A percentile compares a stretch with the other conserved stretches of the same genome.
Evolutionary conservation across 1,140 invertebrate genomes (phyloP).

Genomic region (Sitobion miscanthi): DNA sequence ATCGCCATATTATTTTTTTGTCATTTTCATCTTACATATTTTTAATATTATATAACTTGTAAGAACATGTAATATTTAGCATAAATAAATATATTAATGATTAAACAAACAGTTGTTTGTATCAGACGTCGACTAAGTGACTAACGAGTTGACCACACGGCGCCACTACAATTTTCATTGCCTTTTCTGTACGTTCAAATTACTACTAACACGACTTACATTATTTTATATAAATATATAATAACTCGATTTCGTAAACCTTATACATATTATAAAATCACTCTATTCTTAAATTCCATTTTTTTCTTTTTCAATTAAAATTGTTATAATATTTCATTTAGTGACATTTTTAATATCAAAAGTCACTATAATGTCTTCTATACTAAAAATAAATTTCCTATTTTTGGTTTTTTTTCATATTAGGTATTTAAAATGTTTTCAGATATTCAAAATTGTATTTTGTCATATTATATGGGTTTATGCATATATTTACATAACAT

Average conservation of each 20-base stretch:
- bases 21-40: no score
- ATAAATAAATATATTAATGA: no score
- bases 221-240: not conserved
- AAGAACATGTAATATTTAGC: no score
- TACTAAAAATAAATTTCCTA: not conserved
- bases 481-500: no score
- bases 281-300: not conserved
- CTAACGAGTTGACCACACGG: not conserved
- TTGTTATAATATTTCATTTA: no score
- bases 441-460: not conserved
- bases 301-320: not conserved
- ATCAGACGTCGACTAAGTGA: not conserved
- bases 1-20: no score
- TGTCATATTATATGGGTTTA: no score
- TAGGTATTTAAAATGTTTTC: not conserved
- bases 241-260: not conserved
- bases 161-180: not conserved
- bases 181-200: not conserved
- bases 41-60: no score
- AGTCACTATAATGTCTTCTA: not conserved
- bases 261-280: not conserved
- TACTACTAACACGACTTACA: not conserved
- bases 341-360: not conserved
- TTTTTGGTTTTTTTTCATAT: not conserved
- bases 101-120: no score